Percentiles rank a stretch among this genome's conserved stretches.
Evolutionary conservation across 1,140 invertebrate genomes (phyloP).

Genomic region (Drosophila persimilis): DNA sequence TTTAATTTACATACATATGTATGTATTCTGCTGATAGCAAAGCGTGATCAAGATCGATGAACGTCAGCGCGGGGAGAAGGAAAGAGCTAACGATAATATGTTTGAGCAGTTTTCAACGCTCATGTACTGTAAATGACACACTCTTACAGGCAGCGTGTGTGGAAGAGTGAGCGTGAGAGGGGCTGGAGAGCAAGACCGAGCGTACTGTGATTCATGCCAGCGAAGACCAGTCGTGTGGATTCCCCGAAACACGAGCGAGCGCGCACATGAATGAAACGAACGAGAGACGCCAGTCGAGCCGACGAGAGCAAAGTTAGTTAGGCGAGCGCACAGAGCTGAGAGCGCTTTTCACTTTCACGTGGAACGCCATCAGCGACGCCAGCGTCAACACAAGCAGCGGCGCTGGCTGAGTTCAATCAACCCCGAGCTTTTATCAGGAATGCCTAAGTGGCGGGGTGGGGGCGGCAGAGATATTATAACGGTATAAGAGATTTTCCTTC

Average conservation of each 20-base stretch:
- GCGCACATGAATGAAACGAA: slow-evolving; percentile 63
- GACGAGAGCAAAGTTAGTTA: background rate
- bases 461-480: no score
- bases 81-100: slow-evolving; percentile 15
- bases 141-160: slow-evolving; percentile 4
- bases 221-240: slow-evolving; percentile 25
- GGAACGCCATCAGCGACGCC: no score
- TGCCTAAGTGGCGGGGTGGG: no score
- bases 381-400: background rate
- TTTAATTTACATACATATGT: no score
- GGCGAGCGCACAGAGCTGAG: background rate
- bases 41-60: no score
- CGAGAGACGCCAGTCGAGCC: slow-evolving; percentile 29
- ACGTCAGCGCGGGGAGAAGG: background rate
- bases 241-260: slow-evolving; percentile 15
- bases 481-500: no score
- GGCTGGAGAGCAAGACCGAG: slow-evolving; percentile 12
- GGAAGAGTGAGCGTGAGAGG: no score
- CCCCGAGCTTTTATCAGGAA: slow-evolving; percentile 11
- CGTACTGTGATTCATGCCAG: slow-evolving; percentile 24
- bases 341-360: slow-evolving; percentile 11
- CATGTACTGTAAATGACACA: slow-evolving; percentile 31
- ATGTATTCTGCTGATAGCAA: slow-evolving; percentile 8
- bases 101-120: slow-evolving; percentile 28
- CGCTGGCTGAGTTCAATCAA: slow-evolving; percentile 31